Base-by-base conservation (phyloP, 2,797 vertebrate species). In the Mus caroli region DNA sequence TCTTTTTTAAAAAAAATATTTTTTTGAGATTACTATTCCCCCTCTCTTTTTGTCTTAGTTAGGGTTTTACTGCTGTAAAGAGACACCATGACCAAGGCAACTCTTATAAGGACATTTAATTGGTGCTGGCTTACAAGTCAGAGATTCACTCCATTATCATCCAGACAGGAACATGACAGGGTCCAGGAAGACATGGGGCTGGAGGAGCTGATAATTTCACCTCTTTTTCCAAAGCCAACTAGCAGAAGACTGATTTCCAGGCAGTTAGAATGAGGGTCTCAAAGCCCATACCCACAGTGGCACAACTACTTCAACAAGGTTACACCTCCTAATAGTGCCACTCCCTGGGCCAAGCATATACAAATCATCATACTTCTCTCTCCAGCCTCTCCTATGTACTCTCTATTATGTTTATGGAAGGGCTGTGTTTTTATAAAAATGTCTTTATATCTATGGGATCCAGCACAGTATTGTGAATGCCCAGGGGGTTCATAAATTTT, bases 401-500 rank as follows among this genome's bases (percentile, higher is more conserved):
- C 15, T 46, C 31, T 31, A 20, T n/a, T 28, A 64, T 46, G 67
- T 19, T 67, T 12, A 46, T 46, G 40, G 9, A 15, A 31, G 24
- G 24, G 11, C n/a, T 76, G 13, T 95, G 12, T 84, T 79, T 88
- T 40, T 90, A 77, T 87, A 76, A 89, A 64, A 50, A 76, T 79
- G 37, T 91, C 92, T 84, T 95, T 88, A 91, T 78, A 54, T 77
- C 88, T 60, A 77, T 9, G n/a, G 40, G 90, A 90, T 71, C 67
- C 43, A 73, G 78, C 69, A 94, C 37, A 95, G 79, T n/a, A 69
- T 92, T 62, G 60, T 15, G 37, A 95, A 93, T 90, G 37, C 93
- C 93, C 90, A 94, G n/a, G 76, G 96, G 60, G 88, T 94, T 96
- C 87, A 97, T 96, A 97, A 97, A 92, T 94, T 95, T 84, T 90